A percentile compares a stretch with the other conserved stretches of the same genome.
phyloP scores from a whole-genome alignment of 2,797 vertebrate genomes.

The Takifugu rubripes region DNA sequence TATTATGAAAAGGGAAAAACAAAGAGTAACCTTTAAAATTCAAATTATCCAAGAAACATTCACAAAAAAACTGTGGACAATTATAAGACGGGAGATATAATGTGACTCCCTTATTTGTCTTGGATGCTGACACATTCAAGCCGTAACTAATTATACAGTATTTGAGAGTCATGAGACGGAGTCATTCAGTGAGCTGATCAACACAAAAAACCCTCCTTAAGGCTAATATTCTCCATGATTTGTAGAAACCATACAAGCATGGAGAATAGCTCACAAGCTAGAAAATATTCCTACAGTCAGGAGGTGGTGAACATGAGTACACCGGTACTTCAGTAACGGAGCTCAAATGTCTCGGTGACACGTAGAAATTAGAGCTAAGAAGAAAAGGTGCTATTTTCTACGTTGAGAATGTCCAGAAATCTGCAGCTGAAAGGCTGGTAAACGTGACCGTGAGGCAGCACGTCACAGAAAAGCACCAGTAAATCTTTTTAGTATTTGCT shows the following conservation, averaged over 20 bases:
- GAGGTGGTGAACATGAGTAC: constrained; percentile 51
- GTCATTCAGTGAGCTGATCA: constrained; percentile 66
- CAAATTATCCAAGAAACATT: constrained; percentile 4
- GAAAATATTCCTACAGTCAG: constrained; percentile 71
- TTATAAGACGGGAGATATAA: constrained; percentile 40
- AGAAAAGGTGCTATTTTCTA: constrained; percentile 31
- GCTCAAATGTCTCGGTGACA: constrained; percentile 61
- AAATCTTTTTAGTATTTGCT: too few relatives aligned
- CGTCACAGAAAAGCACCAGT: too few relatives aligned
- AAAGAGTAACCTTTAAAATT: not conserved
- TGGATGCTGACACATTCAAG: constrained; percentile 46
- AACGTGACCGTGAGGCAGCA: too few relatives aligned
- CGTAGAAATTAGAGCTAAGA: constrained; percentile 30
- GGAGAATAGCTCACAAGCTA: constrained; percentile 66
- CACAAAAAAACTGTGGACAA: constrained; percentile 34
- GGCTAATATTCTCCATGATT: constrained; percentile 72
- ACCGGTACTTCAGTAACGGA: constrained; percentile 56
- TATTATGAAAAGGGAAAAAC: constrained; percentile 28
- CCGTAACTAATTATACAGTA: constrained; percentile 52
- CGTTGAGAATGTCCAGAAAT: constrained; percentile 25
- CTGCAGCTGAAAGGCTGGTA: not conserved
- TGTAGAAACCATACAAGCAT: constrained; percentile 73
- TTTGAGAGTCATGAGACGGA: constrained; percentile 71
- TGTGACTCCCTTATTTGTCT: constrained; percentile 43
- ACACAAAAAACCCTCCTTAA: constrained; percentile 12